These are phyloP conservation scores for Luidia sarsii DNA, from an alignment of 53 echinoderm and acorn worm genomes.

Conservation along the genomic window DNA sequence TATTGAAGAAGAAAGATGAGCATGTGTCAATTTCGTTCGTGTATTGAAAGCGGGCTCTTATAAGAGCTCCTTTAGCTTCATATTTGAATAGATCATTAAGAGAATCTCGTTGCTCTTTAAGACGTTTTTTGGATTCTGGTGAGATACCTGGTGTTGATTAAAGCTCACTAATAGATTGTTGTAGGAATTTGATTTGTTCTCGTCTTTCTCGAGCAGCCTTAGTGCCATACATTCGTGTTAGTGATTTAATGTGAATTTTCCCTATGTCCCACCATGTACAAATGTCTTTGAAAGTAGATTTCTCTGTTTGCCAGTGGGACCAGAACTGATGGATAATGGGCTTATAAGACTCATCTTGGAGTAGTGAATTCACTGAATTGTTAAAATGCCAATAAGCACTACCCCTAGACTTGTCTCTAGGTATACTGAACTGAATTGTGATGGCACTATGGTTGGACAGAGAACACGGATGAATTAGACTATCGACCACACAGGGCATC, in stretches of 20 bases:
- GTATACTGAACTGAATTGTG: background rate
- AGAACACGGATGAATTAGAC: constrained; percentile 1
- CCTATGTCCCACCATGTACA: constrained; percentile 29
- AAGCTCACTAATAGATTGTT: background rate
- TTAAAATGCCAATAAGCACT: constrained; percentile 13
- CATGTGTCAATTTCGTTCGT: constrained; percentile 14
- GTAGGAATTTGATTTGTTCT: background rate
- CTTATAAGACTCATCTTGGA: background rate
- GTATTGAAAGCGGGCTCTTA: constrained; percentile 20
- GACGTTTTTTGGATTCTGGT: background rate
- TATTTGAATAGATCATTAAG: background rate
- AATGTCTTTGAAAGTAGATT: background rate
- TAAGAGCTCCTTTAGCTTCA: constrained; percentile 17
- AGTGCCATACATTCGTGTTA: background rate
- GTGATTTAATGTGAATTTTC: background rate
- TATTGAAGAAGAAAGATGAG: constrained; percentile 7
- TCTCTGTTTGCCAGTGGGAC: constrained; percentile 1
- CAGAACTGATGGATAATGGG: constrained; percentile 14
- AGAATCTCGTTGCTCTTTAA: background rate
- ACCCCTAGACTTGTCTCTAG: background rate
- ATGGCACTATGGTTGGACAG: constrained; percentile 29
- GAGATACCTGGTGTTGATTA: constrained; percentile 1
- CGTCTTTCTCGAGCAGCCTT: background rate
- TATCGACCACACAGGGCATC: background rate
- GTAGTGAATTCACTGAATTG: constrained; percentile 11